A percentile compares a stretch with the other conserved stretches of the same genome.
Conservation (phyloP, 2,113 vertebrate species). For the Camelus dromedarius region DNA sequence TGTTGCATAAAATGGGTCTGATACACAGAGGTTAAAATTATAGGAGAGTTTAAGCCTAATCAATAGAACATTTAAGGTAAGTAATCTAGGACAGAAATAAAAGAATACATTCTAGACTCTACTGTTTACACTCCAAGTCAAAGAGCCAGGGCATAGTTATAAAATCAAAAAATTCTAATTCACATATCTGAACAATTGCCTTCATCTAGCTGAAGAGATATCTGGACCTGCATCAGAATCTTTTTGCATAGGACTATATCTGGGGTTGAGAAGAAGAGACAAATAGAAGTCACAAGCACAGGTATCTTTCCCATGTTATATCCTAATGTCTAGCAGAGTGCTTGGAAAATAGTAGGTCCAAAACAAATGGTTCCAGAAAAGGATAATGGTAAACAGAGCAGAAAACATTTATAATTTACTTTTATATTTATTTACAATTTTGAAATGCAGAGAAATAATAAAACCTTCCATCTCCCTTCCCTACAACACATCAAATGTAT, state of each 20-base stretch:
- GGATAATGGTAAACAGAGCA: background rate
- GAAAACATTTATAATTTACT: background rate
- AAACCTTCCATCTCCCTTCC: background rate
- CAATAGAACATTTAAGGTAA: background rate
- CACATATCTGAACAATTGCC: background rate
- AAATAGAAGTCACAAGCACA: background rate
- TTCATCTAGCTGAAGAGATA: background rate
- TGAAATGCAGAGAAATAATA: background rate
- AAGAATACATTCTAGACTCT: background rate
- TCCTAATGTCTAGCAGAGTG: background rate
- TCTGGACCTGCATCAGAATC: background rate
- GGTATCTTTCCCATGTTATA: background rate
- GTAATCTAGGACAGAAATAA: background rate
- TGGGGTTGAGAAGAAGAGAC: background rate
- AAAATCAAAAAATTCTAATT: background rate
- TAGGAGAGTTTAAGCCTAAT: background rate
- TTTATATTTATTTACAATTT: constrained; percentile 26
- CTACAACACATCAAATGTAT: background rate
- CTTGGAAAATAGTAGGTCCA: background rate
- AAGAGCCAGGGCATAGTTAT: background rate
- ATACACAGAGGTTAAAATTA: background rate
- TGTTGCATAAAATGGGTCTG: too few relatives aligned
- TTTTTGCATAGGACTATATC: background rate
- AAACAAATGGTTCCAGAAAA: background rate
- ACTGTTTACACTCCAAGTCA: background rate